Evolutionary conservation across 1,140 invertebrate species (phyloP), one percentile per base, ranked within the genome.

Genomic region (Belonocnema kinseyi): DNA sequence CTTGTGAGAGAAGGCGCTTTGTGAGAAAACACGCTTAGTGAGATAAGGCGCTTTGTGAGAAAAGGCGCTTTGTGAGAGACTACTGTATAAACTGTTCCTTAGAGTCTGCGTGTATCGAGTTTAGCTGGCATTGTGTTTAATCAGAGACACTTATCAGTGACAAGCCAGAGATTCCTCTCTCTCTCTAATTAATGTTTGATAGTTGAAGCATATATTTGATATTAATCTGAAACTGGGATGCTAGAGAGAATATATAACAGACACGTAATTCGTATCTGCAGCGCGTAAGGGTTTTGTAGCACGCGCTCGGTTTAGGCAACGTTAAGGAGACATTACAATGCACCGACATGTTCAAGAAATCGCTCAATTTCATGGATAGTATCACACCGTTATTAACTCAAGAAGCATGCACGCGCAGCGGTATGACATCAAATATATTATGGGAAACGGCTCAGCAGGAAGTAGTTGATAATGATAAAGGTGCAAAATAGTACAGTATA

Each of bases 351-450:
- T 46, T 46, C 40, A 58, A 26, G 26, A 13, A 66, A 40, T 66
- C 61, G 61, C 61, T 66, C 61, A 66, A 66, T 66, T 66, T 66
- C 61, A 66, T 66, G 61, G 61, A 66, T 66, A 66, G 61, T 66
- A 33, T 40, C 26, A 66, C 61, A 66, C 26, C 40, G 61, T 46
- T 33, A 66, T 66, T 66, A 66, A 66, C 61, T 40, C 26, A 66
- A 40, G 26, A 66, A 66, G 61, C 61, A 16, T 46, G 61, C 33
- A 66, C 61, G 40, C 61, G 26, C 26, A 33, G 54, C 54, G 26
- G 33, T 66, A 66, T 66, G 13, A 66, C 14, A 40, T 66, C 13
- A 40, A 66, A 66, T 66, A 7, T 66, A 40, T 6, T 66, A 40
- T 26, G 33, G 46, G 26, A 66, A 66, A 66, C 33, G n/a, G 40